Evolutionary conservation across 1,140 invertebrate genomes (phyloP), one percentile per base, ranked within the genome.

Genomic region (Drosophila littoralis): DNA sequence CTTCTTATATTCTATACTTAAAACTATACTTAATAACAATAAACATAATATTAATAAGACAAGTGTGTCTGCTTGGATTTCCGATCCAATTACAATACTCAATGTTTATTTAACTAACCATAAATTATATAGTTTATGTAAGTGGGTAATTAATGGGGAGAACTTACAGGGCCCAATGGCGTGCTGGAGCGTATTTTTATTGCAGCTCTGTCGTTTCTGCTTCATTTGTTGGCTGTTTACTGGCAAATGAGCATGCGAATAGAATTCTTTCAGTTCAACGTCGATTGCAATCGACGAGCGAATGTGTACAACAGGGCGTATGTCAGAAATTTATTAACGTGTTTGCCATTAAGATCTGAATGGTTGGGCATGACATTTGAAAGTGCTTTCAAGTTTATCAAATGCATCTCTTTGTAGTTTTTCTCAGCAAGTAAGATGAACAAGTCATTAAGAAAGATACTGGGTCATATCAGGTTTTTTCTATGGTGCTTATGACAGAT

Each of bases 151-250:
- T 51, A 36, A 6, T 40, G 22, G 57, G n/a, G 1, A 10, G 10
- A 10, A 91, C 89, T 90, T 67, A 92, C 91, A 86, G 7, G 91
- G 91, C 42, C 84, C 82, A 7, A 91, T 76, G 6, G 79, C 88
- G 42, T 91, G 84, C 42, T 91, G 90, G 1, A 91, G 75, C 9
- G 90, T 91, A 12, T 92, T 92, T 59, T 46, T 79, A 55, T 36
- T 79, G 36, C 40, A 48, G 45, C 33, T 79, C 45, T 36, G 35
- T 36, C 9, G 7, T 7, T 28, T 15, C 33, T 66, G 75, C 71
- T 76, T 63, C 81, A 85, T 88, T 64, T 43, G 78, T 73, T 81
- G 50, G 38, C 17, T 52, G 40, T 32, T 48, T 33, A 35, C 54
- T 69, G 71, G 17, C 45, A 36, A 71, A 33, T 40, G 68, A 12